Base-by-base conservation (phyloP, 2,797 vertebrate genomes). In the Pitangus sulphuratus region DNA sequence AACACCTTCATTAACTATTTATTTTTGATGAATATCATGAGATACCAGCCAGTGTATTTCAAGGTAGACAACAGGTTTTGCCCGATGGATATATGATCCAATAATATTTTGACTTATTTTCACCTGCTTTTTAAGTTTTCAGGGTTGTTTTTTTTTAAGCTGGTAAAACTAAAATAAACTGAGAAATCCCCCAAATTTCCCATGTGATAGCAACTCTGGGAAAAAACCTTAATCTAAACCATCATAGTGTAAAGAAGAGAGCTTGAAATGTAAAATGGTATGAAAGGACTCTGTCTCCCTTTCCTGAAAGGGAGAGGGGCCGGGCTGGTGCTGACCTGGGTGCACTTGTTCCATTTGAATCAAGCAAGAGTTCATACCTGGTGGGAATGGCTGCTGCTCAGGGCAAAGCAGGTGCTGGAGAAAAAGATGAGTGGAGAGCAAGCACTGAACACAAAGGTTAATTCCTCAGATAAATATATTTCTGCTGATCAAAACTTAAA, bases 1-100 rank as follows among this genome's bases (percentile, higher is more conserved):
- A 98, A 97, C 97, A 98, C 93, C 95, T 97, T 97, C 97, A 96
- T 97, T 97, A 98, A 97, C 95, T 96, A 90, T 96, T 98, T 97
- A 91, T 96, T 97, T 97, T 95, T 95, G 53, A 96, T 96, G 61
- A 79, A 30, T 95, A 97, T 96, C 58, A 76, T 61, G 18, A 26
- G 65, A 82, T 87, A 71, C 9, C 45, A 71, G 85, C 42, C 82
- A 89, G 54, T 37, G 39, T 15, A 75, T 82, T 92, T 86, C 64
- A 48, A 64, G 25, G 84, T 83, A 91, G 89, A 82, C 30, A 62
- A 84, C 16, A 54, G 28, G 33, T 90, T 95, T 95, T 93, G 28
- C 81, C 76, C 91, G 81, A 76, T 39, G 77, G 50, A 31, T 77
- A 83, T 60, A 85, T 6, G 3, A n/a, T 48, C 26, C 40, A 50